These are phyloP conservation scores for Alligator mississippiensis DNA, from an alignment of 2,113 vertebrate genomes.

Conservation along the genomic window DNA sequence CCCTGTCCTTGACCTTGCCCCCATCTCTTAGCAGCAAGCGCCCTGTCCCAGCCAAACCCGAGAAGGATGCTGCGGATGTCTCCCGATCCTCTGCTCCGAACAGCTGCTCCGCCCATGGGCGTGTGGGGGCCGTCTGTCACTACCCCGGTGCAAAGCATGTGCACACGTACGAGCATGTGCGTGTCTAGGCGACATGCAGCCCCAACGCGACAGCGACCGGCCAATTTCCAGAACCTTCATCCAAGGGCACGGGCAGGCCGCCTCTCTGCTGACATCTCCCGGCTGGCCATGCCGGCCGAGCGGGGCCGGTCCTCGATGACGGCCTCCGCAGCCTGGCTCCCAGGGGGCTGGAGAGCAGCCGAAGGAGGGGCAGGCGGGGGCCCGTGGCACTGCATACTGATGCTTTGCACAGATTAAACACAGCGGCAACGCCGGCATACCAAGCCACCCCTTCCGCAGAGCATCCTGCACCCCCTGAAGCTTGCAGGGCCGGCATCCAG, in stretches of 20 bases:
- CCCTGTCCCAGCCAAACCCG: neutral
- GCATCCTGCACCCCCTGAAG: too few species aligned
- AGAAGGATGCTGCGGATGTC: neutral
- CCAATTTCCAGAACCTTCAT: neutral
- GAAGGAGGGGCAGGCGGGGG: neutral
- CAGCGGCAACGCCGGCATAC: too few species aligned
- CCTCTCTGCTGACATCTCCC: neutral
- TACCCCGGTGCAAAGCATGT: too few species aligned
- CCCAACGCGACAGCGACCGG: neutral
- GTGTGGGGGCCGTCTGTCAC: too few species aligned
- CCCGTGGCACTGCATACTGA: too few species aligned
- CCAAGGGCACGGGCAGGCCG: too few species aligned
- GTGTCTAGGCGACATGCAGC: neutral
- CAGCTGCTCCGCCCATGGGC: neutral
- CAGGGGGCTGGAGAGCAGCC: neutral
- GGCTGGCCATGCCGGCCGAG: neutral
- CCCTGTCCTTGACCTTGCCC: neutral
- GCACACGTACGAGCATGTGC: too few species aligned
- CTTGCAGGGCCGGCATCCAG: too few species aligned
- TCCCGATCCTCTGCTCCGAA: neutral
- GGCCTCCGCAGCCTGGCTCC: neutral
- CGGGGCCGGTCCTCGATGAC: neutral
- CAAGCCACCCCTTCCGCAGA: too few species aligned
- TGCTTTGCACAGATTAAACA: too few species aligned
- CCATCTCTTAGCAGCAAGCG: neutral